Evolutionary conservation across 1,140 invertebrate genomes (phyloP).

Genomic region (Elysia chlorotica): DNA sequence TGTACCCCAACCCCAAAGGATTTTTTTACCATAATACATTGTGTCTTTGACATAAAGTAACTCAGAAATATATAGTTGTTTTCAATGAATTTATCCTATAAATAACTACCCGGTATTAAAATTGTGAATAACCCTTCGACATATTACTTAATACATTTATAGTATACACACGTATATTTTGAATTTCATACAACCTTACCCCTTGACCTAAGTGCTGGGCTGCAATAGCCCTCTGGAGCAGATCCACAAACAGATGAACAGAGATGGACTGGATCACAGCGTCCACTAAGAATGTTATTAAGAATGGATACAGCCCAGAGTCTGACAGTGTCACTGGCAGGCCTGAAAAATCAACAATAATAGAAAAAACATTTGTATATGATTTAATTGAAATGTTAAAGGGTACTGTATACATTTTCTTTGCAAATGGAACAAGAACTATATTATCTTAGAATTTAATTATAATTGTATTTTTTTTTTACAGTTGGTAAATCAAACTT

Average conservation of each 20-base stretch:
- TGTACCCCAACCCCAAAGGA: too few species aligned
- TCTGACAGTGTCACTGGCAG: constrained; percentile 48
- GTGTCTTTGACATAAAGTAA: too few species aligned
- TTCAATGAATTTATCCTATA: too few species aligned
- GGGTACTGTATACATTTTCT: not conserved
- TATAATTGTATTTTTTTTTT: not conserved
- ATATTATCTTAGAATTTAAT: not conserved
- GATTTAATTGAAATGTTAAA: too few species aligned
- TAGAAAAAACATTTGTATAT: not conserved
- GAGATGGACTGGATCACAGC: constrained; percentile 34
- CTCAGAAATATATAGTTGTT: too few species aligned
- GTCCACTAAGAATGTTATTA: constrained; percentile 47
- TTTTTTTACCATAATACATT: too few species aligned
- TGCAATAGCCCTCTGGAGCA: constrained; percentile 47
- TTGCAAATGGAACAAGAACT: not conserved
- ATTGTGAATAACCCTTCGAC: too few species aligned
- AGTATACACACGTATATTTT: too few species aligned
- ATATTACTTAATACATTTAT: too few species aligned
- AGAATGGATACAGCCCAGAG: constrained; percentile 51
- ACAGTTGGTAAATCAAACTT: not conserved
- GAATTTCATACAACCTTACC: too few species aligned
- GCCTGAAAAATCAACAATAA: constrained; percentile 34
- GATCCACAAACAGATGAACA: constrained; percentile 33
- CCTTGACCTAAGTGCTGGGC: constrained; percentile 26
- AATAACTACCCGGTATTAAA: too few species aligned